Conservation (phyloP, 1,140 invertebrate species). For the Yoshiicerus persimilis region DNA sequence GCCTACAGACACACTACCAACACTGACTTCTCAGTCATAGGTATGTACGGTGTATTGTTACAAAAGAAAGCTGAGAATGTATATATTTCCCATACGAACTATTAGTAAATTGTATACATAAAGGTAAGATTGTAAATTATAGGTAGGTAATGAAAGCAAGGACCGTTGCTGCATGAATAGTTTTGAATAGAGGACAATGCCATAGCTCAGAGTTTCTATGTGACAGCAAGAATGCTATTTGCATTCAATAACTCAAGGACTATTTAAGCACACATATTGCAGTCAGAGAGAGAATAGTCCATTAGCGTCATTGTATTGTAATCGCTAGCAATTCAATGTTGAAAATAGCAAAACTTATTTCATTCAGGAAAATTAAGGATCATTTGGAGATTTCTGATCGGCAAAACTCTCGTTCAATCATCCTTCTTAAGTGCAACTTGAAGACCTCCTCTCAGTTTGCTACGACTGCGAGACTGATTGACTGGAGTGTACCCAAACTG, state of each 20-base stretch:
- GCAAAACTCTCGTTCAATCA: background rate
- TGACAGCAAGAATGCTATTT: background rate
- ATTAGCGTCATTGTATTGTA: background rate
- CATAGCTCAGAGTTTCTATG: background rate
- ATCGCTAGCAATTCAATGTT: background rate
- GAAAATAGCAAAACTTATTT: background rate
- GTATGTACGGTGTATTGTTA: too few species aligned
- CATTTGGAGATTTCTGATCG: background rate
- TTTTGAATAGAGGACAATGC: background rate
- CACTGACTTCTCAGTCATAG: too few species aligned
- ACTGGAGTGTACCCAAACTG: background rate
- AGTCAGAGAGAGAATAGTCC: background rate
- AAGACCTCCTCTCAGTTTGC: background rate
- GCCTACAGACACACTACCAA: too few species aligned
- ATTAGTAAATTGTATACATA: too few species aligned
- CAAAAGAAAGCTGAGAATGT: too few species aligned
- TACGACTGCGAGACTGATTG: background rate
- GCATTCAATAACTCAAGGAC: background rate
- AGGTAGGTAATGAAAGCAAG: background rate
- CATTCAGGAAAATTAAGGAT: background rate
- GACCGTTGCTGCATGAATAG: too few species aligned
- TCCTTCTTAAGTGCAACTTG: background rate
- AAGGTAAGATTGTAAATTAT: background rate
- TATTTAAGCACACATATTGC: background rate
- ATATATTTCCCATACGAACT: too few species aligned